A percentile compares a stretch with the other conserved stretches of the same genome.
These are phyloP conservation scores for Taphrorychus bicolor DNA, from an alignment of 2,888 invertebrate genomes.

Conservation along the genomic window DNA sequence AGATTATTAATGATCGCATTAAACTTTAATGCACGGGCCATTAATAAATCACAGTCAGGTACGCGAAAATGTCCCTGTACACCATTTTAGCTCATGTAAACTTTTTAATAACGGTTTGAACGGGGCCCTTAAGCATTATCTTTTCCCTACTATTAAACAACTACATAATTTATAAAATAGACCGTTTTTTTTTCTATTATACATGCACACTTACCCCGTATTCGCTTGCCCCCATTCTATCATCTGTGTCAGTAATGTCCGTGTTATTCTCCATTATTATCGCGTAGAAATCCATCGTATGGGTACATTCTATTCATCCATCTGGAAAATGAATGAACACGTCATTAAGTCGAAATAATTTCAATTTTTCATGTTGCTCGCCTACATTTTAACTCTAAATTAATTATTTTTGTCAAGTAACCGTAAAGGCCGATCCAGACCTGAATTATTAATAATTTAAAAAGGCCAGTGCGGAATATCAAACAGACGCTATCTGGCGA, in stretches of 20 bases:
- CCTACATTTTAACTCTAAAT: neutral
- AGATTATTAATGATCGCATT: neutral
- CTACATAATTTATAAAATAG: too few relatives aligned
- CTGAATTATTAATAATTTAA: neutral
- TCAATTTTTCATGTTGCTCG: neutral
- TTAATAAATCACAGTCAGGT: constrained; percentile 1
- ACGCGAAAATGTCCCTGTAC: neutral
- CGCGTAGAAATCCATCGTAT: constrained; percentile 45
- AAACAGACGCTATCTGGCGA: neutral
- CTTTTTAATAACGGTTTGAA: neutral
- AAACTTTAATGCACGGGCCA: neutral
- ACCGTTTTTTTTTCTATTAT: too few relatives aligned
- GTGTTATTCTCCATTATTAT: constrained; percentile 48
- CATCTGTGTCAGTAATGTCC: constrained; percentile 40
- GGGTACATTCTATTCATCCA: constrained; percentile 47
- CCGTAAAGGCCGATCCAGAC: neutral
- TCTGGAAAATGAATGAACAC: constrained; percentile 41
- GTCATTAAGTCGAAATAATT: neutral
- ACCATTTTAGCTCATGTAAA: neutral
- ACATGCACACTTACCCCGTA: constrained; percentile 48
- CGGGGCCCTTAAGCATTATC: neutral
- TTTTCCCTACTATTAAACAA: neutral
- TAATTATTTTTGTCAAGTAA: neutral
- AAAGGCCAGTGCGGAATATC: constrained; percentile 1
- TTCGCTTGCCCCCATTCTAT: constrained; percentile 45